These are phyloP conservation scores for Himalopsyche phryganea DNA, from an alignment of 1,140 invertebrate species.

Conservation along the genomic window DNA sequence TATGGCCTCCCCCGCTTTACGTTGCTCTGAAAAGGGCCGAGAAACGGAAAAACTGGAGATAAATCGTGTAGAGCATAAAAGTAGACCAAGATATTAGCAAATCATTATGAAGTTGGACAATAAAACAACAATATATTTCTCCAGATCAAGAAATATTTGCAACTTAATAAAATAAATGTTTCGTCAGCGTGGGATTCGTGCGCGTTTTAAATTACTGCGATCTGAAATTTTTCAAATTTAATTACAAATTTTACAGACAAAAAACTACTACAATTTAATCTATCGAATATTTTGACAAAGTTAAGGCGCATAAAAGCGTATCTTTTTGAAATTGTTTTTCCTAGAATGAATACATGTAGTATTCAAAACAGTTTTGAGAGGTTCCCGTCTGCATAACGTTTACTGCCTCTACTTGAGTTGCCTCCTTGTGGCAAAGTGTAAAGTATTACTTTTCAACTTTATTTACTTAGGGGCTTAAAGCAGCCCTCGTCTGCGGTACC, in stretches of 20 bases:
- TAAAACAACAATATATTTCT: too few species aligned
- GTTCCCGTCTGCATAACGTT: conserved; percentile 14
- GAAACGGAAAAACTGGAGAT: too few species aligned
- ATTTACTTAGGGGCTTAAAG: conserved; percentile 33
- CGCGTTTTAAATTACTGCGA: background rate
- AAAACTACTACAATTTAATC: too few species aligned
- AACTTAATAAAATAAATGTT: too few species aligned
- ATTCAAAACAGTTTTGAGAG: conserved; percentile 33
- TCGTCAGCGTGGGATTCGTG: too few species aligned
- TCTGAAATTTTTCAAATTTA: background rate
- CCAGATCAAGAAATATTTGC: too few species aligned
- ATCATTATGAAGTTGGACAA: too few species aligned
- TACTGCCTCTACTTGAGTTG: conserved; percentile 11
- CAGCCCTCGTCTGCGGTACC: conserved; percentile 24
- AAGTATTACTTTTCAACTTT: conserved; percentile 36
- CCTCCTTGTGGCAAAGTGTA: conserved; percentile 27
- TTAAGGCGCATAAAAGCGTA: conserved; percentile 6
- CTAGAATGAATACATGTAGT: conserved; percentile 18
- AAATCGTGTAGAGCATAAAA: too few species aligned
- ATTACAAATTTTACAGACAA: too few species aligned
- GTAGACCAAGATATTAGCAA: too few species aligned
- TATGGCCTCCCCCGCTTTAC: too few species aligned
- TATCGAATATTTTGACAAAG: background rate
- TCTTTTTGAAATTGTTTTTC: conserved; percentile 8
- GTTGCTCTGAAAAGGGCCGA: too few species aligned